A percentile compares a stretch with the other conserved stretches of the same genome.
These are phyloP conservation scores for Cetonia aurata DNA, from an alignment of 2,888 invertebrate genomes.

Conservation along the genomic window DNA sequence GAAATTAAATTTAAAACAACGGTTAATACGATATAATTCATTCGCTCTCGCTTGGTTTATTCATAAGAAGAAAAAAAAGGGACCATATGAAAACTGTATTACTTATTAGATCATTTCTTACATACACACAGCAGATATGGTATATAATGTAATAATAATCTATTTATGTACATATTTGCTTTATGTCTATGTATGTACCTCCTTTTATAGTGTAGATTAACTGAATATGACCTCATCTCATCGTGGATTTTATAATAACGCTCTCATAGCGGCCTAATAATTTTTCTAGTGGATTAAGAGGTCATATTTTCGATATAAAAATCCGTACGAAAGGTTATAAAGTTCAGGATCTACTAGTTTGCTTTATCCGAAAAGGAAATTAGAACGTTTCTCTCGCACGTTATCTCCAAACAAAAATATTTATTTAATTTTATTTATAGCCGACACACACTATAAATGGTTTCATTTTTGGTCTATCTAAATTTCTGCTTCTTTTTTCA, in stretches of 20 bases:
- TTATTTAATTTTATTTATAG: too few relatives aligned
- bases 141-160: too few relatives aligned
- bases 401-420: too few relatives aligned
- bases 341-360: constrained; percentile 16
- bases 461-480: too few relatives aligned
- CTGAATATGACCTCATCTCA: constrained; percentile 29
- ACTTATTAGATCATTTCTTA: too few relatives aligned
- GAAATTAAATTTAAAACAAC: neutral
- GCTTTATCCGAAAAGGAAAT: constrained; percentile 6
- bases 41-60: too few relatives aligned
- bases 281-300: constrained; percentile 14
- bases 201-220: constrained; percentile 11
- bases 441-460: too few relatives aligned
- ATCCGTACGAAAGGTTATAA: constrained; percentile 15
- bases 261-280: neutral
- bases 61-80: too few relatives aligned
- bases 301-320: neutral
- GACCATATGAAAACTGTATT: too few relatives aligned
- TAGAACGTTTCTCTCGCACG: neutral
- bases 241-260: neutral
- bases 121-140: too few relatives aligned
- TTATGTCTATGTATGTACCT: neutral
- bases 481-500: too few relatives aligned
- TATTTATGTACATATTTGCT: neutral
- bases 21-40: too few relatives aligned